These are phyloP conservation scores for Macrostomum lignano DNA, from an alignment of 1,140 invertebrate genomes.

Conservation along the genomic window DNA sequence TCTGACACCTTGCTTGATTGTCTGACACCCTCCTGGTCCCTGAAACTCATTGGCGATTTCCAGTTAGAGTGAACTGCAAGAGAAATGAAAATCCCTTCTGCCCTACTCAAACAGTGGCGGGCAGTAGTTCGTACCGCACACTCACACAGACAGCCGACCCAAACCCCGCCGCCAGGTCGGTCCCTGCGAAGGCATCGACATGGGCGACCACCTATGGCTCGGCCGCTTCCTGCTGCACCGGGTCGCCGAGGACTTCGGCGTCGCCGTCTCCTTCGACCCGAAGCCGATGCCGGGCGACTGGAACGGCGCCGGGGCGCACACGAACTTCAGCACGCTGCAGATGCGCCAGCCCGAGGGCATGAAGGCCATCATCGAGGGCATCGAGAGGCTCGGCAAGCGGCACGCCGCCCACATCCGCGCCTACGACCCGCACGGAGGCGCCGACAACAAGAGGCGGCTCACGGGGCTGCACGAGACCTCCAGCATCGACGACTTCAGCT, in stretches of 20 bases:
- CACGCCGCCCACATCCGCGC: conserved; percentile 57
- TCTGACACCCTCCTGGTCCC: too few species aligned
- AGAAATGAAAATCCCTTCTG: too few species aligned
- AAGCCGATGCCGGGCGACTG: conserved; percentile 54
- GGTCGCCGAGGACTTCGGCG: conserved; percentile 63
- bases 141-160: too few species aligned
- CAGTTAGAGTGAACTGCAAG: too few species aligned
- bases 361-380: conserved; percentile 30
- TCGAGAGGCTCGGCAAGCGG: conserved; percentile 46
- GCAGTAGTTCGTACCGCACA: too few species aligned
- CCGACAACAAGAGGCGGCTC: conserved; percentile 29
- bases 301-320: conserved; percentile 63
- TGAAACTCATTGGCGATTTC: too few species aligned
- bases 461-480: conserved; percentile 30
- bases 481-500: conserved; percentile 22
- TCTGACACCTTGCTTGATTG: too few species aligned
- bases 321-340: conserved; percentile 57
- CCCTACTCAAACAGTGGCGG: too few species aligned
- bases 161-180: too few species aligned
- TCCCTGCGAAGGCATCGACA: conserved; percentile 37
- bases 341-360: conserved; percentile 57
- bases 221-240: conserved; percentile 47
- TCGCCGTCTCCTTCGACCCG: conserved; percentile 55
- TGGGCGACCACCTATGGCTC: conserved; percentile 66
- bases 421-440: conserved; percentile 45